These are phyloP conservation scores for Rosalia funebris DNA, from an alignment of 2,888 invertebrate genomes.

Conservation along the genomic window DNA sequence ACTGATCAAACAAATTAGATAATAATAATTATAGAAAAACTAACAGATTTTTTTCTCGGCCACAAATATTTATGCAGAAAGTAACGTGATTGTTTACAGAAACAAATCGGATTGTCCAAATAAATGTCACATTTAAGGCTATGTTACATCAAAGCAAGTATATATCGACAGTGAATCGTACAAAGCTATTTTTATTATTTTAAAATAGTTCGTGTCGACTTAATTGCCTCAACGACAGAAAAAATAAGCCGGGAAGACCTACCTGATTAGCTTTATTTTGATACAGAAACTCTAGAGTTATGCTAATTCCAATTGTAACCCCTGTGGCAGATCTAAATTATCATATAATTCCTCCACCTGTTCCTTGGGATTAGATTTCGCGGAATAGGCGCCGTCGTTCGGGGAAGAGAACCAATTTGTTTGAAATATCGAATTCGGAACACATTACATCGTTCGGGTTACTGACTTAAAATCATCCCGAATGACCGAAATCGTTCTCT, in stretches of 20 bases:
- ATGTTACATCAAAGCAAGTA: constrained; percentile 3
- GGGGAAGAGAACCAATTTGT: constrained; percentile 14
- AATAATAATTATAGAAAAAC: constrained; percentile 19
- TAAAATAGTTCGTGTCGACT: neutral
- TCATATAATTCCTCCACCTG: too few relatives aligned
- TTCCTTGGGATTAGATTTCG: constrained; percentile 4
- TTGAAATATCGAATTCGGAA: constrained; percentile 27
- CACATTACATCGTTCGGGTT: constrained; percentile 24
- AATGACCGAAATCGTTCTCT: constrained; percentile 31
- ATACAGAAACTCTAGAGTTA: too few relatives aligned
- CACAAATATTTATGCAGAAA: constrained; percentile 14
- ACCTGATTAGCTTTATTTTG: too few relatives aligned
- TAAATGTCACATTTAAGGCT: constrained; percentile 15
- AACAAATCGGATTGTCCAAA: constrained; percentile 12
- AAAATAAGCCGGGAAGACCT: too few relatives aligned
- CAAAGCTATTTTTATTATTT: constrained; percentile 10
- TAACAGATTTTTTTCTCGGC: constrained; percentile 6
- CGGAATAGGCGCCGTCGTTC: constrained; percentile 13
- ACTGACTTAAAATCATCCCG: constrained; percentile 34
- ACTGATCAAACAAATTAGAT: constrained; percentile 17
- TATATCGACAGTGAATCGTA: neutral
- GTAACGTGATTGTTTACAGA: constrained; percentile 1
- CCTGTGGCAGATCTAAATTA: too few relatives aligned
- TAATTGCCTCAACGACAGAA: too few relatives aligned
- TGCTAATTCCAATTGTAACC: too few relatives aligned